Percentiles rank a stretch among this genome's conserved stretches.
phyloP scores from a whole-genome alignment of 2,113 vertebrate genomes.

The Alces alces region DNA sequence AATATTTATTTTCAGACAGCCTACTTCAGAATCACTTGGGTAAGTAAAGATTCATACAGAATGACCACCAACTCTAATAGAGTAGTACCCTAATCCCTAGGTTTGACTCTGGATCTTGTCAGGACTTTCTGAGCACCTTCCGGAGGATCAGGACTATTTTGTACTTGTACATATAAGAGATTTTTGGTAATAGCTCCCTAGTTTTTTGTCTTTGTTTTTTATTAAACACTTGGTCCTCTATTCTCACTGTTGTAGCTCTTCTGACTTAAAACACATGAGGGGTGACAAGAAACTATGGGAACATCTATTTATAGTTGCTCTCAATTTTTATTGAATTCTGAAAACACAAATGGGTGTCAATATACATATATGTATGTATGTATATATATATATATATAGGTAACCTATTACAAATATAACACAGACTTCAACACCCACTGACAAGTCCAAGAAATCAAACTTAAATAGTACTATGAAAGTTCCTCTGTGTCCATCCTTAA shows the following conservation, averaged over 20 bases:
- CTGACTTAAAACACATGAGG: background rate
- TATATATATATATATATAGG: no score
- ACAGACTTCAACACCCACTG: background rate
- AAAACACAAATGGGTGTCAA: background rate
- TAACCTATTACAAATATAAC: background rate
- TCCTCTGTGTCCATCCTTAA: background rate
- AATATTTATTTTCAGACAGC: background rate
- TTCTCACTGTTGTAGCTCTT: background rate
- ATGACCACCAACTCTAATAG: background rate
- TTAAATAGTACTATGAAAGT: background rate
- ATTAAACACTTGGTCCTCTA: rapidly evolving
- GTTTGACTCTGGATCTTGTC: background rate
- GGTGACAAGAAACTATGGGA: background rate
- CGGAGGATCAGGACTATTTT: background rate
- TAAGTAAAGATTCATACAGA: background rate
- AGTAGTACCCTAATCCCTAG: rapidly evolving
- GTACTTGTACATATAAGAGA: no score
- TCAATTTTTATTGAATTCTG: background rate
- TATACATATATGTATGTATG: background rate
- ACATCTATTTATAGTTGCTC: background rate
- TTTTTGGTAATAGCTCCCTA: background rate
- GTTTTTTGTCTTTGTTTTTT: background rate
- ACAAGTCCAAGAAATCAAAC: background rate
- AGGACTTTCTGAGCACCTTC: background rate
- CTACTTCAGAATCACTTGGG: background rate